Percentiles rank a stretch among this genome's conserved stretches.
Evolutionary conservation across 2,797 vertebrate species (phyloP).

Genomic region (Phrynocephalus forsythii): DNA sequence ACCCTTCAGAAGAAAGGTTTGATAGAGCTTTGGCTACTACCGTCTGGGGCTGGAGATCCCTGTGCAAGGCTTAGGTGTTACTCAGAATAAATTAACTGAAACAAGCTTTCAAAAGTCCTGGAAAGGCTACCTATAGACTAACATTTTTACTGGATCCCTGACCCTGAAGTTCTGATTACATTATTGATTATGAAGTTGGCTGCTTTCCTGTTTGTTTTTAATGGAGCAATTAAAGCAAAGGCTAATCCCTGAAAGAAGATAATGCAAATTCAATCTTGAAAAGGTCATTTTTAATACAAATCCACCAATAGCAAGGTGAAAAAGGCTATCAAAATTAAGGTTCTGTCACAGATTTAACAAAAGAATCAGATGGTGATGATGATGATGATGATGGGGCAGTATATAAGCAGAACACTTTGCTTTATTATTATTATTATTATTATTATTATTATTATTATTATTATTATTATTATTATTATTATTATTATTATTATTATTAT

Average conservation of each 20-base stretch:
- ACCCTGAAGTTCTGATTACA: conserved; percentile 73
- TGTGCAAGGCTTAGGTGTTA: neutral
- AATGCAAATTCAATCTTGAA: conserved; percentile 54
- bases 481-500: neutral
- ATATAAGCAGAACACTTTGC: too few species aligned
- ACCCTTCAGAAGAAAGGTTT: neutral
- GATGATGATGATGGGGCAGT: too few species aligned
- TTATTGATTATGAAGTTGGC: conserved; percentile 74
- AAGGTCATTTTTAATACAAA: conserved; percentile 71
- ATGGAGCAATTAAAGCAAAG: conserved; percentile 70
- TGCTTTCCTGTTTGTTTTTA: conserved; percentile 72
- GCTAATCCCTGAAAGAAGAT: conserved; percentile 68
- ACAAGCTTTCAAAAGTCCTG: conserved; percentile 60
- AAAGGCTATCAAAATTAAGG: conserved; percentile 23
- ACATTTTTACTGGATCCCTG: conserved; percentile 67
- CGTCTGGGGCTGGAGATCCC: too few species aligned
- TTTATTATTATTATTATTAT: too few species aligned
- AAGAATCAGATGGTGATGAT: too few species aligned
- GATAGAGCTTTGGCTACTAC: too few species aligned
- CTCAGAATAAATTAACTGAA: neutral
- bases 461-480: too few species aligned
- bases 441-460: too few species aligned
- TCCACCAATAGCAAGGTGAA: conserved; percentile 41
- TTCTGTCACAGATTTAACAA: neutral
- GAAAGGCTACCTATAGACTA: conserved; percentile 58